Percentiles rank a stretch among this genome's conserved stretches.
Conservation (phyloP, 2,113 vertebrate genomes). For the Misgurnus anguillicaudatus region DNA sequence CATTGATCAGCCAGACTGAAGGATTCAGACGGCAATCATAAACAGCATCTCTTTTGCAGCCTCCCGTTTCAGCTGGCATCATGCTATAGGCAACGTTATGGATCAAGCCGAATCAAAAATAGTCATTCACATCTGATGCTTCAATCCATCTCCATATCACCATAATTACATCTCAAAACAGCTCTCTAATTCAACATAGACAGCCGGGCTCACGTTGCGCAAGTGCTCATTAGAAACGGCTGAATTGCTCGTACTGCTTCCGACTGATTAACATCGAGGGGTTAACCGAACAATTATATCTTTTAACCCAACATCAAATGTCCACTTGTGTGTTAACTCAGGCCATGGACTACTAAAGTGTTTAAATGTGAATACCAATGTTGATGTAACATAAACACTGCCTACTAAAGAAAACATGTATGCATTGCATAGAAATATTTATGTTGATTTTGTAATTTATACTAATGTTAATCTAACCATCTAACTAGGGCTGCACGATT, state of each 20-base stretch:
- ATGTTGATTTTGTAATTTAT: no score
- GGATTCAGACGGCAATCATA: constrained; percentile 80
- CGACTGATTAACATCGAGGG: constrained; percentile 41
- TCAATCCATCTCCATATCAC: constrained; percentile 76
- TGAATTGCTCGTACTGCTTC: constrained; percentile 43
- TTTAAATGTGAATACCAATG: not conserved
- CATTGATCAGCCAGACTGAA: constrained; percentile 78
- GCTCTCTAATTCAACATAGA: constrained; percentile 70
- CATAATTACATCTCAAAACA: constrained; percentile 75
- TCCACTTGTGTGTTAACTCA: constrained; percentile 12
- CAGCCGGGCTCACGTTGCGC: constrained; percentile 65
- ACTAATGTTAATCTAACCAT: no score
- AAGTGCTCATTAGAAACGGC: constrained; percentile 52
- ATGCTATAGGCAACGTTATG: constrained; percentile 71
- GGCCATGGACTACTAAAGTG: not conserved
- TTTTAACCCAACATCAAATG: constrained; percentile 28
- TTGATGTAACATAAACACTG: not conserved
- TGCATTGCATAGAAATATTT: no score
- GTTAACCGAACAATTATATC: constrained; percentile 44
- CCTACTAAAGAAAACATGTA: not conserved
- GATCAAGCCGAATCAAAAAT: constrained; percentile 79
- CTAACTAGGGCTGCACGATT: no score
- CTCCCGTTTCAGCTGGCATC: constrained; percentile 76
- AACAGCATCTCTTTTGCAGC: constrained; percentile 72
- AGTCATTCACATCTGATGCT: constrained; percentile 81